These are phyloP conservation scores for Phymanthus crucifer DNA, from an alignment of 92 coral and sea anemone genomes.

Conservation along the genomic window DNA sequence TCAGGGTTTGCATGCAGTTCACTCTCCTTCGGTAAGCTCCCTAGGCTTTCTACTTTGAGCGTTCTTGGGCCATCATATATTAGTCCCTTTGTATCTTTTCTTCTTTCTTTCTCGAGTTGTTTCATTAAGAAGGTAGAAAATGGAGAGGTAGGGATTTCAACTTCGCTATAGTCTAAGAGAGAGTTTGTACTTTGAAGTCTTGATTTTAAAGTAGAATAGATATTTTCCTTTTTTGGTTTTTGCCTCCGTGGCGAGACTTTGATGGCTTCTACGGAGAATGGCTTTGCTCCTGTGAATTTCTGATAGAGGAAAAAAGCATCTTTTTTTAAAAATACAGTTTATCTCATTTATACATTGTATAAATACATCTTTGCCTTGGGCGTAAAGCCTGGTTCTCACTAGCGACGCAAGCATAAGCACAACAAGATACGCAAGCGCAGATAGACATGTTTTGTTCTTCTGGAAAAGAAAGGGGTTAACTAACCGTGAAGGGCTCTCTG, in stretches of 20 bases:
- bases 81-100: neutral
- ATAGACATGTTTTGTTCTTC: no score
- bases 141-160: constrained; percentile 52
- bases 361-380: no score
- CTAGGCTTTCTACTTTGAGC: constrained; percentile 29
- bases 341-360: neutral
- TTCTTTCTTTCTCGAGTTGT: constrained; percentile 21
- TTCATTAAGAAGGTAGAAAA: constrained; percentile 23
- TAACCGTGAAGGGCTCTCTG: no score
- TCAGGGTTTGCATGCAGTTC: constrained; percentile 8
- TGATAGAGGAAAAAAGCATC: neutral
- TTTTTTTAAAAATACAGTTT: neutral
- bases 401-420: no score
- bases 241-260: constrained; percentile 49
- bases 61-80: constrained; percentile 6
- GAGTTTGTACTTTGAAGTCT: constrained; percentile 68
- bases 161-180: constrained; percentile 67
- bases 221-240: constrained; percentile 55
- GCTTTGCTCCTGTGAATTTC: neutral
- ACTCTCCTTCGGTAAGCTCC: constrained; percentile 24
- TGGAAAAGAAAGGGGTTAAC: no score
- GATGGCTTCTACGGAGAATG: constrained; percentile 10
- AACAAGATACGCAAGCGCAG: no score
- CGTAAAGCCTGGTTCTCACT: no score
- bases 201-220: constrained; percentile 64